Conservation (phyloP, 2,113 vertebrate genomes). For the Xenopus borealis region DNA sequence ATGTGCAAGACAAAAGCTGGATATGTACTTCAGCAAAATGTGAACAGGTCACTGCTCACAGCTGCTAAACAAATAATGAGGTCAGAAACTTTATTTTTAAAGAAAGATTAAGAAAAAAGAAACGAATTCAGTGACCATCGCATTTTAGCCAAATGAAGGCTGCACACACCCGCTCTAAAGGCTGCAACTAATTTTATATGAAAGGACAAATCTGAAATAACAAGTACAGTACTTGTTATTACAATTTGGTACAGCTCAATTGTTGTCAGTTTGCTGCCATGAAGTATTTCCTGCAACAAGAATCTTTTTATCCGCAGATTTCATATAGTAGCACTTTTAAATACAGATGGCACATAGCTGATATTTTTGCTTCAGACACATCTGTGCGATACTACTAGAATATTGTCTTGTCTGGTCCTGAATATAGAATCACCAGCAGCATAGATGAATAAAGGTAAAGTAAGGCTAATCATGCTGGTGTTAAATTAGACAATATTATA, state of each 20-base stretch:
- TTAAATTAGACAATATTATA: too few species aligned
- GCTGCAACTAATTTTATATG: neutral
- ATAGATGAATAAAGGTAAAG: too few species aligned
- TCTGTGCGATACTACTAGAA: too few species aligned
- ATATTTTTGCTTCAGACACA: too few species aligned
- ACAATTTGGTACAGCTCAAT: neutral
- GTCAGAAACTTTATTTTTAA: conserved; percentile 1
- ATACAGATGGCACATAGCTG: too few species aligned
- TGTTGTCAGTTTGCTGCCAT: too few species aligned
- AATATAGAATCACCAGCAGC: too few species aligned
- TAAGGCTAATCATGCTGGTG: too few species aligned
- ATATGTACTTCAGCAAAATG: conserved; percentile 32
- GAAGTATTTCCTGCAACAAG: too few species aligned
- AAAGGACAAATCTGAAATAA: neutral
- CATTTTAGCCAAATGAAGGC: neutral
- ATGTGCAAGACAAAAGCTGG: conserved; percentile 29
- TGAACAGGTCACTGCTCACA: conserved; percentile 19
- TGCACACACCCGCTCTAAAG: neutral
- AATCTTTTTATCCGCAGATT: too few species aligned
- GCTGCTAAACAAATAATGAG: conserved; percentile 33
- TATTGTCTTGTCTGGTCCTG: too few species aligned
- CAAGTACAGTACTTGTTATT: neutral
- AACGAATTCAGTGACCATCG: neutral
- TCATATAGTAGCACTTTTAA: too few species aligned
- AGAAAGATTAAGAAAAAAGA: neutral